Percentiles rank a stretch among this genome's conserved stretches.
phyloP scores from a whole-genome alignment of 2,888 invertebrate genomes.

The Leptinotarsa tumamoca region DNA sequence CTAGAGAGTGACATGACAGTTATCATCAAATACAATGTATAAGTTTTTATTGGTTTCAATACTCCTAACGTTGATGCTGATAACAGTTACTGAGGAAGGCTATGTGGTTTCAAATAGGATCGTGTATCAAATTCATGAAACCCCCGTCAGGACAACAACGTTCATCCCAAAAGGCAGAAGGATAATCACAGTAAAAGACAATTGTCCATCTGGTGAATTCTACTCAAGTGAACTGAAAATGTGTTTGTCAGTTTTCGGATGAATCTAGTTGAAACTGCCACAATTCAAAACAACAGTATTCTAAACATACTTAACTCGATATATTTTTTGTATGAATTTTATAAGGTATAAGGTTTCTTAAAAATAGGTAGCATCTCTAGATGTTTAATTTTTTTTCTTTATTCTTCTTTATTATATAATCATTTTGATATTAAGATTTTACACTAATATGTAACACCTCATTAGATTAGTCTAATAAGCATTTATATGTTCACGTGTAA shows the following conservation, averaged over 20 bases:
- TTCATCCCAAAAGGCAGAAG: background rate
- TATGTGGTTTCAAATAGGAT: background rate
- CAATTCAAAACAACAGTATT: background rate
- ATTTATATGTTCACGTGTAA: too few relatives aligned
- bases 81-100: background rate
- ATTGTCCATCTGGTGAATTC: background rate
- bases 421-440: too few relatives aligned
- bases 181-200: constrained; percentile 2
- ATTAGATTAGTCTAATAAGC: too few relatives aligned
- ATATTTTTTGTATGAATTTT: too few relatives aligned
- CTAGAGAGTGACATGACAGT: background rate
- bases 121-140: background rate
- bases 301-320: too few relatives aligned
- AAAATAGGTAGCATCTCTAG: too few relatives aligned
- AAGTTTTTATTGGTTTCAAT: background rate
- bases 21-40: background rate
- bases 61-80: background rate
- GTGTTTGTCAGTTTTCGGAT: background rate
- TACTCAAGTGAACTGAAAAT: background rate
- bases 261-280: background rate
- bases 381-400: too few relatives aligned
- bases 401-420: too few relatives aligned
- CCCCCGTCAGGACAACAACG: background rate
- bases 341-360: too few relatives aligned
- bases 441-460: too few relatives aligned